Percentiles rank a stretch among this genome's conserved stretches.
These are phyloP conservation scores for Calycopis cecrops DNA, from an alignment of 1,140 invertebrate genomes.

Conservation along the genomic window DNA sequence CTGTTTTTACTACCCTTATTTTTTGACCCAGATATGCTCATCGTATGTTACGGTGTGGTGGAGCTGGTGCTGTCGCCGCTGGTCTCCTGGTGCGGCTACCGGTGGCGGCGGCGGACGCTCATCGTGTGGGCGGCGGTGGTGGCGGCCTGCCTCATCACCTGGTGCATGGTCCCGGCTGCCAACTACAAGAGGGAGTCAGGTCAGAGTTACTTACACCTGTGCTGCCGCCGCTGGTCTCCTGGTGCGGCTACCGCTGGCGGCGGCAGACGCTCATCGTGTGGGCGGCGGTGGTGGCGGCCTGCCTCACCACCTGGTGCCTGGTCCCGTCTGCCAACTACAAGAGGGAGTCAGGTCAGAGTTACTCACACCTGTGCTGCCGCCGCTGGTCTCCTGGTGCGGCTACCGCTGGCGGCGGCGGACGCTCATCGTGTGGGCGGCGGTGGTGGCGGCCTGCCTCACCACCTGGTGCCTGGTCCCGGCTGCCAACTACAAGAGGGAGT, in stretches of 20 bases:
- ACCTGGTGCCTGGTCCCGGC: constrained; percentile 25
- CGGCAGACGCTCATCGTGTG: constrained; percentile 18
- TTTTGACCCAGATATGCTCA: constrained; percentile 22
- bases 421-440: constrained; percentile 13
- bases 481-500: background rate
- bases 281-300: background rate
- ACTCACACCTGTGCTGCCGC: constrained; percentile 10
- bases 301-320: constrained; percentile 19
- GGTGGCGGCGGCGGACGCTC: constrained; percentile 14
- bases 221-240: constrained; percentile 22
- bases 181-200: constrained; percentile 13
- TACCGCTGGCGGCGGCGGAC: constrained; percentile 18
- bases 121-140: constrained; percentile 10
- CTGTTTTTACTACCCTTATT: too few species aligned
- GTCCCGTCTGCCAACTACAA: constrained; percentile 11
- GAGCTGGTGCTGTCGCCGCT: constrained; percentile 21
- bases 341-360: constrained; percentile 17
- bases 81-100: constrained; percentile 28
- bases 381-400: constrained; percentile 27
- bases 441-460: background rate
- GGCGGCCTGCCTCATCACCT: constrained; percentile 2
- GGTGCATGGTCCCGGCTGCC: constrained; percentile 21
- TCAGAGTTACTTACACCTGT: background rate
- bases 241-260: constrained; percentile 25
- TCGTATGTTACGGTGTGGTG: constrained; percentile 21